A percentile compares a stretch with the other conserved stretches of the same genome.
Conservation (phyloP, 1,140 invertebrate genomes). For the Pseudobourletiella spinata region DNA sequence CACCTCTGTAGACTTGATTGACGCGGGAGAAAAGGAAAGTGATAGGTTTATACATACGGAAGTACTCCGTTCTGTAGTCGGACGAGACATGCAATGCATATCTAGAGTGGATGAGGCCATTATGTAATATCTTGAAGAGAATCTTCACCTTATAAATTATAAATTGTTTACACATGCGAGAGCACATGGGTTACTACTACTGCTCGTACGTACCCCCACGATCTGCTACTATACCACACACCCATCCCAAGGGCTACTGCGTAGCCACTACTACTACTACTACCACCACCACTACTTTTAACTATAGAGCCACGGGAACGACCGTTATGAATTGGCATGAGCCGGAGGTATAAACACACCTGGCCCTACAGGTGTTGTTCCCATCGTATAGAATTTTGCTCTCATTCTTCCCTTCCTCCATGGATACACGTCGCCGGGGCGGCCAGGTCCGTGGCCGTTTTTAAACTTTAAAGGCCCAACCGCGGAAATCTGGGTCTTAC, state of each 20-base stretch:
- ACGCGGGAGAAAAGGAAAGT: background rate
- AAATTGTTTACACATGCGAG: too few relatives aligned
- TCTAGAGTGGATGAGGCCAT: background rate
- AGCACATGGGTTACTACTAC: background rate
- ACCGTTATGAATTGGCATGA: constrained; percentile 6
- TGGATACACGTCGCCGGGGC: too few relatives aligned
- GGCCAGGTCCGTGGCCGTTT: too few relatives aligned
- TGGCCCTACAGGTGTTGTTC: constrained; percentile 7
- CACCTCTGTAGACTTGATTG: background rate
- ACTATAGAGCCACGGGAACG: background rate
- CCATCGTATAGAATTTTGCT: background rate
- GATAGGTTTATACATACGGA: too few relatives aligned
- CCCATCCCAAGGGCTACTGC: background rate
- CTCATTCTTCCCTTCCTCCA: background rate
- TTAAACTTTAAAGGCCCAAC: too few relatives aligned
- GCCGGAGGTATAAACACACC: background rate
- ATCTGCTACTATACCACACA: background rate
- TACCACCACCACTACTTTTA: too few relatives aligned
- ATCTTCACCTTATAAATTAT: too few relatives aligned
- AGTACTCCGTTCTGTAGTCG: too few relatives aligned
- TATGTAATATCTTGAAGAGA: too few relatives aligned
- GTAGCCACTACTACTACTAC: too few relatives aligned
- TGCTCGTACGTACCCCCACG: background rate
- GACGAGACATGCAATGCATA: too few relatives aligned
- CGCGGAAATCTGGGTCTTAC: too few relatives aligned